A percentile compares a stretch with the other conserved stretches of the same genome.
Conservation (phyloP, 2,797 vertebrate species). For the Typhlichthys eigenmanni region DNA sequence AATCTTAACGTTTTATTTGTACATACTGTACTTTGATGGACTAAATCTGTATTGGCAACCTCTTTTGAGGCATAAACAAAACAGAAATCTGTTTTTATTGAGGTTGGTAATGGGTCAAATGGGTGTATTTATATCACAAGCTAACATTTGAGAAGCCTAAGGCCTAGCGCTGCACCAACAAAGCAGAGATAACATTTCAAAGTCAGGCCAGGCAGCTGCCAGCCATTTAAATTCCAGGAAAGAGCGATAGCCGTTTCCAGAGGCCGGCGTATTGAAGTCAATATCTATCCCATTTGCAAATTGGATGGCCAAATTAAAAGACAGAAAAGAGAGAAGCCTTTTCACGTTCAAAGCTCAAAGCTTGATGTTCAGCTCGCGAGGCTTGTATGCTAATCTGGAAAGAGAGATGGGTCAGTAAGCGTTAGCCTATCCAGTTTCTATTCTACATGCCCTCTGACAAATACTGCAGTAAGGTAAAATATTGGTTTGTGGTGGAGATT, state of each 20-base stretch:
- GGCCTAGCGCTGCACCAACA: conserved; percentile 5
- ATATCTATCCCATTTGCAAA: conserved; percentile 60
- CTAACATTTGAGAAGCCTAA: conserved; percentile 12
- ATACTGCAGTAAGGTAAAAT: conserved; percentile 34
- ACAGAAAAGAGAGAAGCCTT: conserved; percentile 42
- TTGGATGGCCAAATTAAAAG: conserved; percentile 63
- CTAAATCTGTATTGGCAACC: neutral
- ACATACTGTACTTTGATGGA: neutral
- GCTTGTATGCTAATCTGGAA: conserved; percentile 38
- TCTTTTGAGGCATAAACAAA: neutral
- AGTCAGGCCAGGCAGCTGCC: conserved; percentile 29
- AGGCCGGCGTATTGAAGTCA: conserved; percentile 41
- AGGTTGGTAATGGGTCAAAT: conserved; percentile 12
- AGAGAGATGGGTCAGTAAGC: conserved; percentile 29
- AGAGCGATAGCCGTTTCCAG: conserved; percentile 35
- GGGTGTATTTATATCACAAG: conserved; percentile 21
- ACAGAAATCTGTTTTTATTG: neutral
- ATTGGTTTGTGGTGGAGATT: conserved; percentile 37
- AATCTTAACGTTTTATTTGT: neutral
- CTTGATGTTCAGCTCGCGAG: conserved; percentile 40
- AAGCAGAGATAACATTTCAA: conserved; percentile 21
- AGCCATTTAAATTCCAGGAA: conserved; percentile 32
- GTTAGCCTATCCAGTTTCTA: conserved; percentile 22
- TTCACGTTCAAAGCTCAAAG: conserved; percentile 27
- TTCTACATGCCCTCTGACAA: conserved; percentile 9